phyloP scores from a whole-genome alignment of 2,888 invertebrate genomes.

The Cosmorhoe ocellata region DNA sequence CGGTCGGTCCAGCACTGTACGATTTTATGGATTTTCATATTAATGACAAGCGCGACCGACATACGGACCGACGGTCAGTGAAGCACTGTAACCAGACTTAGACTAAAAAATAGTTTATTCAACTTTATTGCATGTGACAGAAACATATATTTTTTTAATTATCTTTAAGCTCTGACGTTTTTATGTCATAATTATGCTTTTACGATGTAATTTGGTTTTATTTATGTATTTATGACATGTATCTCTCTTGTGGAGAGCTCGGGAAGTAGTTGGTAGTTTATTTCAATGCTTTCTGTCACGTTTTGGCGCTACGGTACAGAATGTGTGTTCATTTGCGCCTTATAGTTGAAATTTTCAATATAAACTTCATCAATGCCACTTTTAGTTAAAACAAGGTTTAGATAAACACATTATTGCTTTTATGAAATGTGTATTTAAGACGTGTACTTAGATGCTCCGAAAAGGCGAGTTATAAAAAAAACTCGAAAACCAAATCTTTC shows the following conservation, averaged over 20 bases:
- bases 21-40: constrained; percentile 18
- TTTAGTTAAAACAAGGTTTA: constrained; percentile 11
- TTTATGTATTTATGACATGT: constrained; percentile 55
- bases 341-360: constrained; percentile 28
- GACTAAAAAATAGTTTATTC: constrained; percentile 13
- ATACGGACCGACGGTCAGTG: too few relatives aligned
- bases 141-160: constrained; percentile 40
- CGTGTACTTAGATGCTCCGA: constrained; percentile 40
- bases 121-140: constrained; percentile 69
- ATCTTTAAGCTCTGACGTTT: constrained; percentile 63
- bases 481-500: too few relatives aligned
- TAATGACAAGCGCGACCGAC: too few relatives aligned
- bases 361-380: constrained; percentile 17
- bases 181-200: constrained; percentile 52
- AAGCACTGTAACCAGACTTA: too few relatives aligned
- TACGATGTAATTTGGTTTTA: constrained; percentile 40
- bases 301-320: constrained; percentile 49
- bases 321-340: constrained; percentile 55
- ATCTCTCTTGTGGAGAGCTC: constrained; percentile 82
- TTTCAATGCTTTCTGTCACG: constrained; percentile 72
- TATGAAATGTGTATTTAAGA: constrained; percentile 27
- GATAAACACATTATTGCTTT: constrained; percentile 34
- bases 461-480: too few relatives aligned
- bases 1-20: too few relatives aligned
- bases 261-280: constrained; percentile 68